A percentile compares a stretch with the other conserved stretches of the same genome.
phyloP scores from a whole-genome alignment of 2,113 vertebrate species.

The Argyrosomus japonicus region DNA sequence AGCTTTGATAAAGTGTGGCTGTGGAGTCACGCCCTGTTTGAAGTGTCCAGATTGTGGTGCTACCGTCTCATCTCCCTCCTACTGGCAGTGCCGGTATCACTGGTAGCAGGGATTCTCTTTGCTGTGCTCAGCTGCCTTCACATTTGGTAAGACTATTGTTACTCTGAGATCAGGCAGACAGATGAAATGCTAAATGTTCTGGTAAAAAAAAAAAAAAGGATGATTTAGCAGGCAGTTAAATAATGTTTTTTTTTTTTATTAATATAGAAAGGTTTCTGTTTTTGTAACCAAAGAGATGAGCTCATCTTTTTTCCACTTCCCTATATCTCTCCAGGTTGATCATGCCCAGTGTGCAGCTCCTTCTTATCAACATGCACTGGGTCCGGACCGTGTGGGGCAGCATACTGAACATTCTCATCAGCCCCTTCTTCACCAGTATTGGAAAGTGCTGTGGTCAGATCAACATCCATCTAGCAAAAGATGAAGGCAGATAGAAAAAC shows the following conservation, averaged over 20 bases:
- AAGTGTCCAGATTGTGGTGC: slow-evolving; percentile 74
- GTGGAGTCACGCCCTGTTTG: slow-evolving; percentile 76
- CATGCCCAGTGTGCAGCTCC: slow-evolving; percentile 74
- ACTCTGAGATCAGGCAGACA: slow-evolving; percentile 1
- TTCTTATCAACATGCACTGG: slow-evolving; percentile 78
- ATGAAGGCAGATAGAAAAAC: slow-evolving; percentile 41
- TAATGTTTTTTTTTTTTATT: neutral
- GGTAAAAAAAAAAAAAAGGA: neutral
- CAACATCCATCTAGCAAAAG: slow-evolving; percentile 51
- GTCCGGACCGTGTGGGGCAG: slow-evolving; percentile 74
- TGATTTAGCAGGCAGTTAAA: neutral
- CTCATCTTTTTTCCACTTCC: slow-evolving; percentile 10
- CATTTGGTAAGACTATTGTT: slow-evolving; percentile 69
- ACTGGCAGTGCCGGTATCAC: slow-evolving; percentile 73
- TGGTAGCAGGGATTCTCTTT: slow-evolving; percentile 72
- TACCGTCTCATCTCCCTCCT: slow-evolving; percentile 73
- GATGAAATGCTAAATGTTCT: neutral
- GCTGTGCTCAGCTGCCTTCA: slow-evolving; percentile 77
- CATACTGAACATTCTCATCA: slow-evolving; percentile 70
- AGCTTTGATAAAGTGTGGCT: slow-evolving; percentile 79
- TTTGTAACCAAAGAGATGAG: neutral
- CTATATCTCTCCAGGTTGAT: slow-evolving; percentile 69
- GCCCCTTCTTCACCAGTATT: slow-evolving; percentile 67
- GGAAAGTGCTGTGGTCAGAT: slow-evolving; percentile 69
- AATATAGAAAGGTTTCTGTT: neutral